These are phyloP conservation scores for Hydrotaea cyrtoneurina DNA, from an alignment of 2,888 invertebrate species.

Conservation along the genomic window DNA sequence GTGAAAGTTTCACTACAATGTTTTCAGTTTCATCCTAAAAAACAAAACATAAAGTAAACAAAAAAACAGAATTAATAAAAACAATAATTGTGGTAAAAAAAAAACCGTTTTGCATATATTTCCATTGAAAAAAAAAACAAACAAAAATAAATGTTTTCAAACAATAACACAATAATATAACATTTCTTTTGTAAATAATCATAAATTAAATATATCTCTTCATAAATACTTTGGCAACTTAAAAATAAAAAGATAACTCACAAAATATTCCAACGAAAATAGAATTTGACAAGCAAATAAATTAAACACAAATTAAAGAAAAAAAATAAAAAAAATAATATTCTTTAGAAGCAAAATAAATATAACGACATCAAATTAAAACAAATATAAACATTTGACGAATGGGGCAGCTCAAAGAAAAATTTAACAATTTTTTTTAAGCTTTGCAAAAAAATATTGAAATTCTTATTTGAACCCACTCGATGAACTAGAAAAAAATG, in stretches of 20 bases:
- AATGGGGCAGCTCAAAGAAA: constrained; percentile 41
- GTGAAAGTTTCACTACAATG: too few species aligned
- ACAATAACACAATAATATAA: constrained; percentile 15
- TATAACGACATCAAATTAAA: constrained; percentile 28
- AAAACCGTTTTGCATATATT: constrained; percentile 16
- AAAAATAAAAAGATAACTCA: constrained; percentile 42
- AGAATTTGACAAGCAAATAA: constrained; percentile 39
- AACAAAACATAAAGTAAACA: background rate
- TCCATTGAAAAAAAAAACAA: constrained; percentile 24
- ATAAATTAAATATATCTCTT: constrained; percentile 32
- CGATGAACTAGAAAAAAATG: constrained; percentile 28
- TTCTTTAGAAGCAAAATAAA: constrained; percentile 35
- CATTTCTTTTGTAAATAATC: background rate
- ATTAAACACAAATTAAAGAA: constrained; percentile 27
- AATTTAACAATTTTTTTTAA: constrained; percentile 71
- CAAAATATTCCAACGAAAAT: background rate
- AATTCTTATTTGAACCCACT: constrained; percentile 70
- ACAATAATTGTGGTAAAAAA: constrained; percentile 20
- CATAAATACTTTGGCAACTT: constrained; percentile 11
- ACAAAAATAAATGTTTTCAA: constrained; percentile 26
- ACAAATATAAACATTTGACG: constrained; percentile 23
- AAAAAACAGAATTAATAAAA: constrained; percentile 24
- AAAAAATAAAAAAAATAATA: constrained; percentile 34
- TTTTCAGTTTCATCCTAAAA: too few species aligned
- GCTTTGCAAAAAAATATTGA: constrained; percentile 73